Base-by-base conservation (phyloP, 2,888 invertebrate genomes). In the Limnephilus auricula region DNA sequence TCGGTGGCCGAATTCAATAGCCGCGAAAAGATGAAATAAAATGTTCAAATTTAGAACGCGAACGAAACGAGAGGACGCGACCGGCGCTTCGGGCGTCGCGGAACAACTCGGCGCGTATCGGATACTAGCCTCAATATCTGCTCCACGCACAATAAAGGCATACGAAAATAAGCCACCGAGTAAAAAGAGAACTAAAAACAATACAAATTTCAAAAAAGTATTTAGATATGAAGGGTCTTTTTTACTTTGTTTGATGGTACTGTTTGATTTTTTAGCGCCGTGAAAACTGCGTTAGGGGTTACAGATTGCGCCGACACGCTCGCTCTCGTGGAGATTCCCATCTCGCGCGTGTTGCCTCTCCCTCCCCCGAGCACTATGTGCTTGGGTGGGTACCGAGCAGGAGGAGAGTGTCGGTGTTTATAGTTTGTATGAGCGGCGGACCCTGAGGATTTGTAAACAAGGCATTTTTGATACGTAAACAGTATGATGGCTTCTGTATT, bases 61-160 rank as follows among this genome's bases (percentile, higher is more conserved):
- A 79, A 32, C 88, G 87, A 34, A 87, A 40, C 88, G 80, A 89
- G 50, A 86, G 89, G 91, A 86, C 89, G 89, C 91, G 86, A 90
- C 92, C 90, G 89, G 89, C 92, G 90, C 92, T 89, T 79, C 90
- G 79, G 90, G 90, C 90, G 90, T 92, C 92, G 92, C 86, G 92
- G 65, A 89, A 79, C 85, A 89, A 92, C 92, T 92, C 92, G 92
- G 85, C 90, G 88, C 92, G 80, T 90, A 90, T 65, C 89, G 79
- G 90, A 88, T 84, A 89, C 90, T 87, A 40, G 79, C 87, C 37
- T 78, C 78, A 31, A 31, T 31, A 82, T 89, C 80, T 37, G 40
- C 87, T 32, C 87, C 25, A n/a, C 78, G 32, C 87, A 32, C 37
- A 65, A 79, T 45, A n/a, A 86, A 13, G 31, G 50, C 13, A 10